These are phyloP conservation scores for Dendroctonus ponderosae DNA, from an alignment of 1,140 invertebrate species.

Conservation along the genomic window DNA sequence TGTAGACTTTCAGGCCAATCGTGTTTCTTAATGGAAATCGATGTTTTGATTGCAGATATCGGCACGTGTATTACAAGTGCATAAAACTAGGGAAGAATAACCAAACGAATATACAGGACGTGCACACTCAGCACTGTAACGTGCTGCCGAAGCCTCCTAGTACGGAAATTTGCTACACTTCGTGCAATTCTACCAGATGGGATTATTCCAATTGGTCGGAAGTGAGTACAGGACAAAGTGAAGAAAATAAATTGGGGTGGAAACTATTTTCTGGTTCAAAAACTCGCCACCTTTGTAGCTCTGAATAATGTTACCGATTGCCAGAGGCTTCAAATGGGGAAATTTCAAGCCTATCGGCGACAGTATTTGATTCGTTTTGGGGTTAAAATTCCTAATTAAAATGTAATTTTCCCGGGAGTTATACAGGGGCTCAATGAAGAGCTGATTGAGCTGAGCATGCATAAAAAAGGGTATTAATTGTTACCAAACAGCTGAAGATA, in stretches of 20 bases:
- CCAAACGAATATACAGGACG: constrained; percentile 45
- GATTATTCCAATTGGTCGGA: constrained; percentile 67
- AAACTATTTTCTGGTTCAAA: too few relatives aligned
- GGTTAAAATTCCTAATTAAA: too few relatives aligned
- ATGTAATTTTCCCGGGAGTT: too few relatives aligned
- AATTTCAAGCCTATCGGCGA: not conserved
- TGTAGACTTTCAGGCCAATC: constrained; percentile 1
- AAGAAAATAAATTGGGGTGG: not conserved
- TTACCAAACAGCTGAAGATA: too few relatives aligned
- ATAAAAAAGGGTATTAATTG: too few relatives aligned
- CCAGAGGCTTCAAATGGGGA: not conserved
- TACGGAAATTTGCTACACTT: constrained; percentile 61
- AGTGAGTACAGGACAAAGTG: constrained; percentile 47
- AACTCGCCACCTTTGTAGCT: too few relatives aligned
- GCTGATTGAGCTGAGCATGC: too few relatives aligned
- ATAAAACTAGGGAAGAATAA: constrained; percentile 41
- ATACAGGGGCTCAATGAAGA: too few relatives aligned
- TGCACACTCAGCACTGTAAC: constrained; percentile 51
- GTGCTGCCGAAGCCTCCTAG: constrained; percentile 56
- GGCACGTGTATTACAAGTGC: constrained; percentile 42
- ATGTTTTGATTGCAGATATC: constrained; percentile 30
- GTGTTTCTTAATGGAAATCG: not conserved
- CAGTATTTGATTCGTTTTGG: too few relatives aligned
- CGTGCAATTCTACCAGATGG: constrained; percentile 69
- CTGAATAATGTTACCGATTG: not conserved